Evolutionary conservation across 2,113 vertebrate genomes (phyloP), one percentile per base, ranked within the genome.

Genomic region (Gracilinanus agilis): DNA sequence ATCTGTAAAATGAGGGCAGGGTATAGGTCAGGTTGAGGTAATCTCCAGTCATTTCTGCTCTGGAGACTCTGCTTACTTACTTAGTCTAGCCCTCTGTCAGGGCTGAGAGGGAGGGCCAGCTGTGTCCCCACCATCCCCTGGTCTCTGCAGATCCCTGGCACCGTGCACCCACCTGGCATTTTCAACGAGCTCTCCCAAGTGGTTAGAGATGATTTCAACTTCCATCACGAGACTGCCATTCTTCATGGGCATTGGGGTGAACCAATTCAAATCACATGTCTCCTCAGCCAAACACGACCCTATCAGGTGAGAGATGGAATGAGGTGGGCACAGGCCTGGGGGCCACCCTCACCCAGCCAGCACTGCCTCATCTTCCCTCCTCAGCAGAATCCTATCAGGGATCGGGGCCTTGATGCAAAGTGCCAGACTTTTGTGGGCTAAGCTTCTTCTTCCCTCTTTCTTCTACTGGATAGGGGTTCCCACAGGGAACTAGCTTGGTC

Each of bases 241-340:
- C 94, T 96, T 93, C 93, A 98, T 67, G 53, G 98, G 98, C 98
- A 98, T 98, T 53, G 98, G 98, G 0, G 94, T 94, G 88, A 97
- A 98, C 98, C 98, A 98, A 95, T 88, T 97, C 96, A 98, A 95
- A 25, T 3, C 0, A 44, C 98, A 98, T 27, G 98, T 0, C 1
- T 83, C 98, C 98, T 97, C 96, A 0, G 95, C 93, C 0, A 0
- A 1, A 88, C 98, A 98, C 0, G 0, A 0, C 97, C 94, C 10
- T 97, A 89, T 54, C 1, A 24, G 53, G 40, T 19, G 6, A 90
- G 5, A 54, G 58, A 83, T 21, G 24, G 25, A 19, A 75, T 92
- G 92, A 94, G 49, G 54, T 13, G 55, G 0, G 91, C 24, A 58
- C 54, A 75, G 4, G 67, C 34, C 91, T n/a, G 58, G 75, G 12